phyloP scores from a whole-genome alignment of 2,113 vertebrate species.

The Lethenteron camtschaticum region DNA sequence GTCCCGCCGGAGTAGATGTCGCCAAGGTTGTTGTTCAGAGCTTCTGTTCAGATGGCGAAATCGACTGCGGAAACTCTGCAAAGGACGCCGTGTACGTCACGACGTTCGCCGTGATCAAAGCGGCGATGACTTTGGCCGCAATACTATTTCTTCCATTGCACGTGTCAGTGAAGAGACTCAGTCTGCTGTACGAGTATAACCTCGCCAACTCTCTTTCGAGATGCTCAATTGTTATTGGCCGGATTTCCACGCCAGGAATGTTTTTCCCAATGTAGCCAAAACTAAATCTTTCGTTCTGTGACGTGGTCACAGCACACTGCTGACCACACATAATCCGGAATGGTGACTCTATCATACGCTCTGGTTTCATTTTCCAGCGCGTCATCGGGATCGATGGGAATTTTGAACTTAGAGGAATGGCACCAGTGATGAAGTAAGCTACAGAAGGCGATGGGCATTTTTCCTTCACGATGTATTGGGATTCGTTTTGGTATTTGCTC shows the following conservation, averaged over 20 bases:
- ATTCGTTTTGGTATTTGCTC: not conserved
- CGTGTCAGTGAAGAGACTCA: not conserved
- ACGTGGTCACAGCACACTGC: conserved; percentile 12
- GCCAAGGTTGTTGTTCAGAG: no score
- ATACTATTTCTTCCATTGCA: not conserved
- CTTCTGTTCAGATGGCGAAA: not conserved
- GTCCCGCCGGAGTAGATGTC: not conserved
- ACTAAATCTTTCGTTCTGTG: conserved; percentile 8
- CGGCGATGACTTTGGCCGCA: no score
- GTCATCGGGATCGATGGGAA: no score
- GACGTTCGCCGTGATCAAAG: no score
- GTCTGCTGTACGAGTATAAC: not conserved
- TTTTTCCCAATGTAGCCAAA: conserved; percentile 12
- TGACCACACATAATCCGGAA: conserved; percentile 13
- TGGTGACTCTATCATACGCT: conserved; percentile 8
- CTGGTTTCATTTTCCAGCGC: not conserved
- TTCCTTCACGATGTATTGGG: not conserved
- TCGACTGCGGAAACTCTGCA: no score
- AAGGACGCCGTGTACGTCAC: no score
- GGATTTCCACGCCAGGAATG: not conserved
- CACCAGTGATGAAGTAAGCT: conserved; percentile 11
- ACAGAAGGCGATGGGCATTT: not conserved
- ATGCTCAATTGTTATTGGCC: not conserved
- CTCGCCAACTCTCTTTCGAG: not conserved
- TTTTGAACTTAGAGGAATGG: conserved; percentile 5